Evolutionary conservation across 2,888 invertebrate species (phyloP), one percentile per base, ranked within the genome.

Genomic region (Scaptomyza tumidula): DNA sequence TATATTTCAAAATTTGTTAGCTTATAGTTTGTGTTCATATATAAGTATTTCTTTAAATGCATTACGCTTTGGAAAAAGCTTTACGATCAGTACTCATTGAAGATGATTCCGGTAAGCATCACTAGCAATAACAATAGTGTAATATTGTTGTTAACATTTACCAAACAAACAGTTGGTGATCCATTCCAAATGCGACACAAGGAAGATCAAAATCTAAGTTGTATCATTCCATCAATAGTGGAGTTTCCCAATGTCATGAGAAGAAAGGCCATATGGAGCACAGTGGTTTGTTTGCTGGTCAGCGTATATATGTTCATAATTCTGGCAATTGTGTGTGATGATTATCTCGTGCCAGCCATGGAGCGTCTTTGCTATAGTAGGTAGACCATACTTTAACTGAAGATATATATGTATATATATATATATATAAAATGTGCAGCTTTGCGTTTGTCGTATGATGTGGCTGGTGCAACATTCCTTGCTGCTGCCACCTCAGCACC

Each of bases 401-500:
- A 19, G n/a, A 46, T n/a, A 10, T 3, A 16, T 3, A 24, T 24
- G 24, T 24, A 24, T 24, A 24, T 24, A 10, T 41, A 9, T 50
- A 3, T n/a, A n/a, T 10, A 13, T n/a, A 2, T 19, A 13, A 43
- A 10, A 43, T 19, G 10, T 19, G 14, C 92, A 96, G 96, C 94
- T 46, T 89, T 96, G 67, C 95, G 95, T 80, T 94, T 96, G 94
- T 95, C 96, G 6, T 95, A 95, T 84, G 97, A 98, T 91, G 97
- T 98, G 57, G 97, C 97, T 1, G 97, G 97, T 2, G 97, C 97
- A 27, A 98, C 97, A 0, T 97, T 98, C 89, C 96, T 98, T 97
- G 97, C 97, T 6, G 95, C 97, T 4, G 97, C 97, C n/a, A 97
- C 97, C 2, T 96, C 97, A 27, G 96, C 97, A 3, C 97, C 98